Evolutionary conservation across 2,888 invertebrate genomes (phyloP), one percentile per base, ranked within the genome.

Genomic region (Callyntrura sp.): DNA sequence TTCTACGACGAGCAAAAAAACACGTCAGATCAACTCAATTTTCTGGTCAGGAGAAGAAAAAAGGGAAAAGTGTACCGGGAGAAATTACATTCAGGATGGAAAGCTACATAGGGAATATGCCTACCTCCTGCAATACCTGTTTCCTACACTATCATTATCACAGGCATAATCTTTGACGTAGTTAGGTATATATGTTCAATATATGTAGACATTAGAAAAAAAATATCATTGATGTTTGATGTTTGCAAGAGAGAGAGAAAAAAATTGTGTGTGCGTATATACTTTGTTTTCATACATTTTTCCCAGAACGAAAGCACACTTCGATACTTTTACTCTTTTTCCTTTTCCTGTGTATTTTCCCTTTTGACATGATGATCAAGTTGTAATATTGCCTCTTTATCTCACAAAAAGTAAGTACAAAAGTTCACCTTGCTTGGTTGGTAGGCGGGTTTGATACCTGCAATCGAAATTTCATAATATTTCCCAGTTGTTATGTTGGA

Each of bases 1-100:
- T 70, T 35, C 70, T 6, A n/a, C 20, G n/a, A 11, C 70, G 5
- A 17, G 17, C 35, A 62, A 62, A 62, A 78, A 51, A 48, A 83
- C 83, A 82, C 45, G 82, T 65, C 65, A 82, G 82, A 43, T 82
- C 82, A 62, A 68, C 83, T 83, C 83, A 83, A 83, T 83, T 83
- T 83, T 68, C 68, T 45, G 65, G 83, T 62, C 51, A 51, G 60
- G 17, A 9, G 82, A 17, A 60, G 76, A 76, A 51, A 48, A 76
- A 43, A 25, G 25, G 11, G 12, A 3, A 25, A 62, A 62, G 25
- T 62, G n/a, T 62, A 62, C 25, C 23, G n/a, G n/a, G n/a, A n/a
- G n/a, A n/a, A n/a, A n/a, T n/a, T n/a, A n/a, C n/a, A n/a, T n/a
- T n/a, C n/a, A n/a, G n/a, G n/a, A n/a, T n/a, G n/a, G n/a, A n/a